Conservation (phyloP, 2,888 invertebrate species). For the Drosophila demipolita region DNA sequence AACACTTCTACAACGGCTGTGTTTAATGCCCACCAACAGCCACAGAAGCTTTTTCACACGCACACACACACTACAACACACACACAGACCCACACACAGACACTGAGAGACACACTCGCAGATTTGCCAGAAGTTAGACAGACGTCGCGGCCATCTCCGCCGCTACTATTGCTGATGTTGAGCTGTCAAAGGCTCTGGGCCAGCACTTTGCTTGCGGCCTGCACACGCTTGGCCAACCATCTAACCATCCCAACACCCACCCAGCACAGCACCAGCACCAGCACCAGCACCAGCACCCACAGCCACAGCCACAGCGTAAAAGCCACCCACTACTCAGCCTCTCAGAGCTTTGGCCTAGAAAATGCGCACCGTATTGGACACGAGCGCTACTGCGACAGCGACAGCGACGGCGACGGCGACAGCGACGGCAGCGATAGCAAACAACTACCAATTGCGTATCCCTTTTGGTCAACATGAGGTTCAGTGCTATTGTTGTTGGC, state of each 20-base stretch:
- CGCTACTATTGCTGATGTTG: constrained; percentile 49
- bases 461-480: constrained; percentile 33
- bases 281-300: neutral
- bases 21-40: constrained; percentile 78
- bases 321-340: constrained; percentile 36
- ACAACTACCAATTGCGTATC: constrained; percentile 50
- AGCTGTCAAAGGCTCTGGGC: constrained; percentile 64
- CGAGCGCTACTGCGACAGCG: constrained; percentile 18
- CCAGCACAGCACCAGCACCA: neutral
- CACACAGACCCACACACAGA: constrained; percentile 12
- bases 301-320: constrained; percentile 1
- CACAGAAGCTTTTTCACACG: constrained; percentile 62
- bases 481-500: constrained; percentile 1
- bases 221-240: constrained; percentile 20
- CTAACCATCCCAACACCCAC: neutral
- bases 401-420: neutral
- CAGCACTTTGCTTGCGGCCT: constrained; percentile 59
- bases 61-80: constrained; percentile 13
- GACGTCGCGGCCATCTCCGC: constrained; percentile 40
- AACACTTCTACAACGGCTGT: constrained; percentile 76
- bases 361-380: constrained; percentile 57
- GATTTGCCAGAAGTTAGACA: constrained; percentile 58
- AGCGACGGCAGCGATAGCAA: constrained; percentile 5
- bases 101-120: constrained; percentile 39
- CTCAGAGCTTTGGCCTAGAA: constrained; percentile 78